phyloP scores from a whole-genome alignment of 2,888 invertebrate species.

The Athalia circularis region DNA sequence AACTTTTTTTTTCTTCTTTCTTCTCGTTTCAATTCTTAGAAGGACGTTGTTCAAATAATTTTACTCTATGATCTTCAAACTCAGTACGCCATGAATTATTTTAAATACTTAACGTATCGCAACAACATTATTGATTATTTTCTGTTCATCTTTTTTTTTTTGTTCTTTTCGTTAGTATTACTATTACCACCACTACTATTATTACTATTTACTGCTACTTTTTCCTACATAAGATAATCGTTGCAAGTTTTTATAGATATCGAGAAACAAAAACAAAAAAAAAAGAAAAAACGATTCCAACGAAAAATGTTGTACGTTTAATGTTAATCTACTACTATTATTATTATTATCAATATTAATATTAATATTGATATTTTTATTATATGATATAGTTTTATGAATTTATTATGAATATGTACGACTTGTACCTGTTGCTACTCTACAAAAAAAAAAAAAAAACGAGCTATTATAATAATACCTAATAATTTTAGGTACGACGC shows the following conservation, averaged over 20 bases:
- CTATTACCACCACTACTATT: not conserved
- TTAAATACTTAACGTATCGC: not conserved
- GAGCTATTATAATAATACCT: no score
- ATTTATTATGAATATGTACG: constrained; percentile 36
- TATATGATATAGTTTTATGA: no score
- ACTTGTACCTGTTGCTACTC: constrained; percentile 47
- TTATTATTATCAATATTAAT: not conserved
- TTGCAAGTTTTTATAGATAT: not conserved
- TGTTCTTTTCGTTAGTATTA: no score
- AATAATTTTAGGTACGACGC: no score
- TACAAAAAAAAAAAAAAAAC: not conserved
- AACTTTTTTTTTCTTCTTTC: no score
- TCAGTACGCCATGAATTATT: not conserved
- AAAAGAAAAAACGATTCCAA: not conserved
- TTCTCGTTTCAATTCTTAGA: no score
- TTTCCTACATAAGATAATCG: not conserved
- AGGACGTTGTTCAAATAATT: not conserved
- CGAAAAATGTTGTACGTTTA: constrained; percentile 1
- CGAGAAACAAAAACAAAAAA: not conserved
- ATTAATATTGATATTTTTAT: not conserved
- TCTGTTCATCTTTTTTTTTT: no score
- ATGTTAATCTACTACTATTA: not conserved
- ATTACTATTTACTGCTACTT: not conserved
- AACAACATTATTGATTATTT: not conserved
- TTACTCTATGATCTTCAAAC: not conserved